Percentiles rank a stretch among this genome's conserved stretches.
These are phyloP conservation scores for Chelon auratus DNA, from an alignment of 2,797 vertebrate species.

Conservation along the genomic window DNA sequence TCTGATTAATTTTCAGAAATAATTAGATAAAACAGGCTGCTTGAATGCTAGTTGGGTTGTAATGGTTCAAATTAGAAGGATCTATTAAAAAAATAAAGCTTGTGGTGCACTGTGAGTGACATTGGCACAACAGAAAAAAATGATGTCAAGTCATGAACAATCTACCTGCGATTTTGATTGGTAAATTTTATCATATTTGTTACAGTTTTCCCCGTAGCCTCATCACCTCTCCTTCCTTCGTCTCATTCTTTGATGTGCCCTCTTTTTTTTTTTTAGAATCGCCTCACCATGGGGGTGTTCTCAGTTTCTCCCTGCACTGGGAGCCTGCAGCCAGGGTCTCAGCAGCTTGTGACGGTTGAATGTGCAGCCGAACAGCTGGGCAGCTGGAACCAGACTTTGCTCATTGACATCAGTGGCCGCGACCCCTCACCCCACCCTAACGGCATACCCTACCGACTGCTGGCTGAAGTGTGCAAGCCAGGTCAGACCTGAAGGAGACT, in stretches of 20 bases:
- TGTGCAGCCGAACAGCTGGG: constrained; percentile 89
- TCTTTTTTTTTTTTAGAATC: constrained; percentile 75
- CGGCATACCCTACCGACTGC: constrained; percentile 86
- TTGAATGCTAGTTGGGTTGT: too few relatives aligned
- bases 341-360: constrained; percentile 87
- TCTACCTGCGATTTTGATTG: background rate
- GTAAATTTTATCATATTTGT: background rate
- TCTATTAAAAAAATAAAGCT: too few relatives aligned
- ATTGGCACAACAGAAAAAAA: background rate
- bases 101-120: too few relatives aligned
- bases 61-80: too few relatives aligned
- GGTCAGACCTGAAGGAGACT: constrained; percentile 75
- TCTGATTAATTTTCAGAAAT: too few relatives aligned
- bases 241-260: background rate
- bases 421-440: constrained; percentile 85
- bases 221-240: background rate
- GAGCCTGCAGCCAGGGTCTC: constrained; percentile 76
- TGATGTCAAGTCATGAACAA: background rate
- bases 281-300: constrained; percentile 87
- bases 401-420: constrained; percentile 87
- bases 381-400: constrained; percentile 83
- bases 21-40: too few relatives aligned
- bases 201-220: background rate
- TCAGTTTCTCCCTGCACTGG: constrained; percentile 86
- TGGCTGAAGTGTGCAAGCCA: constrained; percentile 89